Evolutionary conservation across 2,888 invertebrate genomes (phyloP), one percentile per base, ranked within the genome.

Genomic region (Plebejus argus): DNA sequence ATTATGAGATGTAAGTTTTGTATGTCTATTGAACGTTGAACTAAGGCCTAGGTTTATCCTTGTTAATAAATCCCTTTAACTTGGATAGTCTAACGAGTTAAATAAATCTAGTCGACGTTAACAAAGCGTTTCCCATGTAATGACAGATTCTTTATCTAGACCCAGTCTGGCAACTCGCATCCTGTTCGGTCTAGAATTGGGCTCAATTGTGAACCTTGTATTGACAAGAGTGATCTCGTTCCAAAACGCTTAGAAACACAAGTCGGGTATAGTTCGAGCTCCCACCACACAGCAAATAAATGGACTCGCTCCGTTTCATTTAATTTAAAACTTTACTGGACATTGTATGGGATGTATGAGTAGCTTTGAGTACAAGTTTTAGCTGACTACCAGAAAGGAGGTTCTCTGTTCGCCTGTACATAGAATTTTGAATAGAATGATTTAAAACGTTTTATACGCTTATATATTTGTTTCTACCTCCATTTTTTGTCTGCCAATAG

Each of bases 231-330:
- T 39, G 70, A 56, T 39, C 71, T 77, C 53, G 77, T 70, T 53
- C 53, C 20, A 70, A 77, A 77, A 71, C 71, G 71, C 77, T 77
- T 77, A 71, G 74, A 53, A 74, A 74, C 74, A 74, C 53, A 74
- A 74, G 53, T 53, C 49, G 74, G 53, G 74, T 49, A 72, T 72
- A 74, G 49, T 49, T 28, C 49, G 2, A 53, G 28, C 74, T 33
- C 72, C 23, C 53, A 53, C 18, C 74, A 53, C 49, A 53, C 18
- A 53, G 74, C 49, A 74, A 53, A 74, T 53, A 74, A 28, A 74
- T 74, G 23, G 74, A 23, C 49, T 28, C 28, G 49, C 45, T 72
- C 72, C 23, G 15, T 72, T 45, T 72, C 39, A 45, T 23, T 72
- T 72, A 23, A 45, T 72, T 72, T 39, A 28, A 5, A 61, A 61